A percentile compares a stretch with the other conserved stretches of the same genome.
Conservation (phyloP, 2,797 vertebrate species). For the Anguilla obscura region DNA sequence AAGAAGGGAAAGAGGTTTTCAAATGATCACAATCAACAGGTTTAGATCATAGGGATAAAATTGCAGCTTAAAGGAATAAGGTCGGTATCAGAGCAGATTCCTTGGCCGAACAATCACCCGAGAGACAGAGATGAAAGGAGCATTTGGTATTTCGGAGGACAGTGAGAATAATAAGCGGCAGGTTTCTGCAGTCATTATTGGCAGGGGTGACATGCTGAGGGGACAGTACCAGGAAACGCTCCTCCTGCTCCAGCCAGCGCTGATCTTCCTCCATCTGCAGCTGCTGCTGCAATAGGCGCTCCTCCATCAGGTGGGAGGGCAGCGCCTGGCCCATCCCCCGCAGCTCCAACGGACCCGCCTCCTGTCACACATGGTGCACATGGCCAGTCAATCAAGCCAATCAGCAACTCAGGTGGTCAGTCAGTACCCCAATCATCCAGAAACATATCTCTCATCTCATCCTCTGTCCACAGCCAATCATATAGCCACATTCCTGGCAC, state of each 20-base stretch:
- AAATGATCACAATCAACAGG: neutral
- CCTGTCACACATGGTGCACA: constrained; percentile 42
- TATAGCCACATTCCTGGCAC: neutral
- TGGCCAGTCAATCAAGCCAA: neutral
- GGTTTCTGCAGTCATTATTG: neutral
- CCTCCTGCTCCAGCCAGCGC: constrained; percentile 96
- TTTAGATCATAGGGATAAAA: neutral
- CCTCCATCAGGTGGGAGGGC: constrained; percentile 90
- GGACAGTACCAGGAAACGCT: constrained; percentile 85
- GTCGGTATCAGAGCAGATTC: neutral
- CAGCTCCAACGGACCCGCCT: constrained; percentile 73
- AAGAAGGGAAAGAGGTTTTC: neutral
- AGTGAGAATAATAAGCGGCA: neutral
- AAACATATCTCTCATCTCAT: neutral
- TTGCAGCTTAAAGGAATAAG: neutral
- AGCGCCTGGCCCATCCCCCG: constrained; percentile 81
- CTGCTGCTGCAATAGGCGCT: constrained; percentile 93
- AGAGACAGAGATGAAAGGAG: neutral
- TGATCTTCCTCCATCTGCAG: constrained; percentile 99
- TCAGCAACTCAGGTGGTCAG: neutral
- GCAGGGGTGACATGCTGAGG: neutral
- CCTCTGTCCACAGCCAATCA: neutral
- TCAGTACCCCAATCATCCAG: neutral
- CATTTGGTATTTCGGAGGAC: neutral
- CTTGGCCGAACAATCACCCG: neutral